A percentile compares a stretch with the other conserved stretches of the same genome.
Conservation (phyloP, 2,113 vertebrate species). For the Heterotilapia buettikoferi region DNA sequence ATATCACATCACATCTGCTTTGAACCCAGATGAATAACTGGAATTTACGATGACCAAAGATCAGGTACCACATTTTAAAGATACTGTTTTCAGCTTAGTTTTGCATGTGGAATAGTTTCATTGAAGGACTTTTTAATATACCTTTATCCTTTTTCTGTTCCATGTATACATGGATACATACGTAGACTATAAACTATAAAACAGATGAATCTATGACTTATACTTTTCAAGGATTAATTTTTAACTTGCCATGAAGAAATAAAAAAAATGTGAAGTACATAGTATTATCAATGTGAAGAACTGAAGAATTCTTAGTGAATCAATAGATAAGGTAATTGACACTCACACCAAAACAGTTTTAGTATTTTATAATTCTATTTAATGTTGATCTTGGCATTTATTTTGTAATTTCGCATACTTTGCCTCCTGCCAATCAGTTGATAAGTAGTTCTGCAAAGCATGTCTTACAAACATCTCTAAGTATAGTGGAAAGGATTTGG, state of each 20-base stretch:
- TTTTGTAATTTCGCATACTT: background rate
- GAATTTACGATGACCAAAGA: background rate
- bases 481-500: background rate
- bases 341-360: background rate
- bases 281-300: background rate
- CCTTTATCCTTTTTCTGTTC: background rate
- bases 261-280: background rate
- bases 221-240: background rate
- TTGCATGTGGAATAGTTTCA: background rate
- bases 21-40: background rate
- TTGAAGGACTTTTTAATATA: background rate
- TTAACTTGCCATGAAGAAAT: background rate
- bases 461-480: background rate
- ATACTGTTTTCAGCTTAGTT: accelerated
- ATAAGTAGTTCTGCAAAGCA: background rate
- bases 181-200: background rate
- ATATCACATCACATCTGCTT: background rate
- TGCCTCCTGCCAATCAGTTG: background rate
- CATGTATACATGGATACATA: accelerated
- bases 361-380: background rate
- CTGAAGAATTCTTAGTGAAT: background rate
- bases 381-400: background rate
- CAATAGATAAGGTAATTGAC: background rate
- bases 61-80: background rate
- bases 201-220: background rate